Conservation (phyloP, 2,113 vertebrate genomes). For the Pycnonotus jocosus region DNA sequence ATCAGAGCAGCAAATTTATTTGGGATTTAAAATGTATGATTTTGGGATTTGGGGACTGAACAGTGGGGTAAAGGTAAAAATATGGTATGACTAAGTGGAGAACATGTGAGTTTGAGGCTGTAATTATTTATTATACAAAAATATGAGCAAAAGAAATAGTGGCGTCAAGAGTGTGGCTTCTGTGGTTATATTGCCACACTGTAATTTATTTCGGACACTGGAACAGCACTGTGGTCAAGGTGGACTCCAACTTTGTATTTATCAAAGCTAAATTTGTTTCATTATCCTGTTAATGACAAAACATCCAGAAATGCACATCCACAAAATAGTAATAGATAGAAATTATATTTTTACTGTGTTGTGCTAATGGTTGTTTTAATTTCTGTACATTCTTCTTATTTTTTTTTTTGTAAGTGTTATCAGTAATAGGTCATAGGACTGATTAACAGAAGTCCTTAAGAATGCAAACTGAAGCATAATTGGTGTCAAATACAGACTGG, state of each 20-base stretch:
- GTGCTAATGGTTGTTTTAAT: background rate
- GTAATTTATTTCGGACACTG: background rate
- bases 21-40: background rate
- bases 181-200: background rate
- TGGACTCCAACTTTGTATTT: background rate
- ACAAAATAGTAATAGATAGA: background rate
- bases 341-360: background rate
- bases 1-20: background rate
- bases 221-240: background rate
- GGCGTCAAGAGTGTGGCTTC: background rate
- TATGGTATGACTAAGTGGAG: background rate
- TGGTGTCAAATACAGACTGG: background rate
- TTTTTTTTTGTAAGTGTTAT: background rate
- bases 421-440: background rate
- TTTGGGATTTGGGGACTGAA: background rate
- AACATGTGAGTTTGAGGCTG: background rate
- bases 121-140: background rate
- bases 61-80: background rate
- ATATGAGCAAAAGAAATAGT: accelerated
- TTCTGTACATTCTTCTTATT: background rate
- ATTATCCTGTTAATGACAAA: background rate
- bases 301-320: background rate
- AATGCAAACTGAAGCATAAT: background rate
- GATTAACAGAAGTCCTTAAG: background rate
- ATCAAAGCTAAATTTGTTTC: background rate